Evolutionary conservation across 2,113 vertebrate genomes (phyloP), one percentile per base, ranked within the genome.

Genomic region (Plestiodon gilberti): DNA sequence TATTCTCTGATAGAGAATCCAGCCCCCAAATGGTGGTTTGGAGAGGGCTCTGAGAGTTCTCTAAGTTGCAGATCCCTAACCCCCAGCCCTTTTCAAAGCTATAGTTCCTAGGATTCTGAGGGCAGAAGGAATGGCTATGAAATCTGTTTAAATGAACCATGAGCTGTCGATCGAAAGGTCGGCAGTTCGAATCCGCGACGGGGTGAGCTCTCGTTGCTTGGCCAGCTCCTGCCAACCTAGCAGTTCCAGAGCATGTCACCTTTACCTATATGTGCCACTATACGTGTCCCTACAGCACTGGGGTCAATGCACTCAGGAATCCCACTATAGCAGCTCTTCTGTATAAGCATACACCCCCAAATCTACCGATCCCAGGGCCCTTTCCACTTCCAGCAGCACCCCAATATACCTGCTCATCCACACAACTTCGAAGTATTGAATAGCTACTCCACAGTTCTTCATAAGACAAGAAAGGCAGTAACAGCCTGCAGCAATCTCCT

Each of bases 371-470:
- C 55, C 23, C 33, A 61, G 4, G 52, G 30, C 13, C 13, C 25
- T 25, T 3, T 28, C 17, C 64, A 40, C 48, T 81, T 10, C 38
- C 15, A 61, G 4, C 33, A n/a, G 9, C 18, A 14, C 30, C 35
- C 30, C 28, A 57, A 33, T 20, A 10, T 7, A 59, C 18, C 8
- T 3, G 10, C 6, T 22, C 33, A 61, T 9, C 28, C 18, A 23
- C 38, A 48, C 10, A 35, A 33, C 30, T 33, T 70, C 35, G 33
- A 69, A 52, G 22, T 23, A 13, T 84, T 43, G 81, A 80, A 89
- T 82, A 48, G 6, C 43, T 8, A 5, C 59, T 90, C 81, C 57
- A 48, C 62, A 62, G 86, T 93, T 90, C 81, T 92, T 92, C 78
- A 88, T n/a, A 57, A 38, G 87, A 88, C 62, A n/a, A 28, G 78